Conservation (phyloP, 2,797 vertebrate genomes). For the Nasua narica region DNA sequence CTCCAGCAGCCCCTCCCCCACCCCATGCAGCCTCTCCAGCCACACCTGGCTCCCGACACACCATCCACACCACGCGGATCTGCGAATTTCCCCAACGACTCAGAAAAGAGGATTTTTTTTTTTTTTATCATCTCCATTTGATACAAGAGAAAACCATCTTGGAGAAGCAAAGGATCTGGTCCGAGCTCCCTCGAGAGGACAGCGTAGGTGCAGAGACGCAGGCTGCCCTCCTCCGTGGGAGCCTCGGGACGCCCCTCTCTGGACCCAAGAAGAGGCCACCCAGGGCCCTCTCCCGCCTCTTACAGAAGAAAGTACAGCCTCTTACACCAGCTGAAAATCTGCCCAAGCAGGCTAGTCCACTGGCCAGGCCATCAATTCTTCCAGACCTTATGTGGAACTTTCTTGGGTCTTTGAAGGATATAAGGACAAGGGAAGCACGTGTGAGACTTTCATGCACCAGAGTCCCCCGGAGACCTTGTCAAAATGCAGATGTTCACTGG, state of each 20-base stretch:
- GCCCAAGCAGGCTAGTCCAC: not conserved
- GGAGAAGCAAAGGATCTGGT: not conserved
- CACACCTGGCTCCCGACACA: rapidly evolving
- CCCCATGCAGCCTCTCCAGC: rapidly evolving
- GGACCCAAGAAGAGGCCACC: not conserved
- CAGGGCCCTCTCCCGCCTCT: too few relatives aligned
- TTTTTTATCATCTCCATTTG: not conserved
- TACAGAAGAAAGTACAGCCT: not conserved
- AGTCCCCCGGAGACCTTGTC: too few relatives aligned
- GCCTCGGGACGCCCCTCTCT: rapidly evolving
- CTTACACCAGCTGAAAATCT: not conserved
- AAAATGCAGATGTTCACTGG: too few relatives aligned
- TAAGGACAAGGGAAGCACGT: not conserved
- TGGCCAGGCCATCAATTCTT: not conserved
- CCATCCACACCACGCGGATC: not conserved
- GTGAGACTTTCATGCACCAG: not conserved
- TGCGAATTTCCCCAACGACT: not conserved
- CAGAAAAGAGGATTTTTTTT: not conserved
- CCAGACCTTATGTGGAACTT: not conserved
- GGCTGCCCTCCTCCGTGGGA: rapidly evolving
- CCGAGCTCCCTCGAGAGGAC: not conserved
- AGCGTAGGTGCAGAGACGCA: rapidly evolving
- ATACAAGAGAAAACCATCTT: not conserved
- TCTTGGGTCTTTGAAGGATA: not conserved
- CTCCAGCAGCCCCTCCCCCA: not conserved